phyloP scores from a whole-genome alignment of 2,797 vertebrate genomes.

The Synaphobranchus kaupii region DNA sequence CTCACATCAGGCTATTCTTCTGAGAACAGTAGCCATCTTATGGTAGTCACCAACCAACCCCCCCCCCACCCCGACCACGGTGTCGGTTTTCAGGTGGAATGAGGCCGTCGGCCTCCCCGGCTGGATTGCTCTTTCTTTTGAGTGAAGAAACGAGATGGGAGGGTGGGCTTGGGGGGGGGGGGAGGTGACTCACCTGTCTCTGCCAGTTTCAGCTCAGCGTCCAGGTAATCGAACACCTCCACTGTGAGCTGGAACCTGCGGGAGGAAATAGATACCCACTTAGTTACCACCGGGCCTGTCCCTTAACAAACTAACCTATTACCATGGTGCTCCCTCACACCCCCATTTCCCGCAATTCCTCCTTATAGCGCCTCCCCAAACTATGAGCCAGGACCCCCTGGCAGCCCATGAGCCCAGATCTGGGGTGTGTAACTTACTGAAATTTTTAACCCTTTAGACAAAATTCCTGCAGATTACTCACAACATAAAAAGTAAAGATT shows the following conservation, averaged over 20 bases:
- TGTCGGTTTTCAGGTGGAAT: not conserved
- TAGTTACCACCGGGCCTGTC: conserved; percentile 16
- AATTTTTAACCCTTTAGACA: too few species aligned
- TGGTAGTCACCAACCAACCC: too few species aligned
- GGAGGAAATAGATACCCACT: conserved; percentile 55
- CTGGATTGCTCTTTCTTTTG: conserved; percentile 56
- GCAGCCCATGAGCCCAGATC: not conserved
- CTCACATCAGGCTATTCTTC: too few species aligned
- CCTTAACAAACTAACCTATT: not conserved
- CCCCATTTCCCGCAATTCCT: too few species aligned
- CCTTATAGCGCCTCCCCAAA: not conserved
- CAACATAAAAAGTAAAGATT: not conserved
- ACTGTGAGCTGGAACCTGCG: conserved; percentile 95
- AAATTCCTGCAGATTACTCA: not conserved
- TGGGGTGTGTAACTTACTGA: not conserved
- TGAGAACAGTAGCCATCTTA: too few species aligned
- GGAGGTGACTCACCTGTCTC: conserved; percentile 82
- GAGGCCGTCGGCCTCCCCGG: conserved; percentile 6
- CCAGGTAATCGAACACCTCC: conserved; percentile 98
- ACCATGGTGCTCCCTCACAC: not conserved
- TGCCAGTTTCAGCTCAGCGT: conserved; percentile 87
- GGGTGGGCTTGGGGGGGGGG: too few species aligned
- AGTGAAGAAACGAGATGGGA: conserved; percentile 20
- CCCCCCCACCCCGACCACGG: not conserved
- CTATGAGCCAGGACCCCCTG: too few species aligned